phyloP scores from a whole-genome alignment of 1,140 invertebrate genomes.

The Elymnias hypermnestra region DNA sequence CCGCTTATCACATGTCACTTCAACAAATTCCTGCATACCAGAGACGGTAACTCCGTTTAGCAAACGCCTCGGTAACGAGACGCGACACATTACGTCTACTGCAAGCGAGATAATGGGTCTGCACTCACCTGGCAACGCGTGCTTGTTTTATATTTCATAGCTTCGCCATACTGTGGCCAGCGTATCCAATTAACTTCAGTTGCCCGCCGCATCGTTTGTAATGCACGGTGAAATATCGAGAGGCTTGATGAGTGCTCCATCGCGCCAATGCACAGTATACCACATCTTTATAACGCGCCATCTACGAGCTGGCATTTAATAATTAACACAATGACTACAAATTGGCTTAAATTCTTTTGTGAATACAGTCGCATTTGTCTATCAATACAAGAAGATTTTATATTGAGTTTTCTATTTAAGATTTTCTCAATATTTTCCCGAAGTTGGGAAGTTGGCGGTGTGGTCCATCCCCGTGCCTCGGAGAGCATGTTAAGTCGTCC shows the following conservation, averaged over 20 bases:
- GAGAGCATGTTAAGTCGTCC: too few species aligned
- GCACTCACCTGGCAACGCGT: conserved; percentile 47
- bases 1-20: conserved; percentile 46
- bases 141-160: conserved; percentile 65
- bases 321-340: too few species aligned
- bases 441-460: too few species aligned
- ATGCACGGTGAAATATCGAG: conserved; percentile 60
- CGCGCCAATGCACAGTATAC: conserved; percentile 9
- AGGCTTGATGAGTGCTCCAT: conserved; percentile 44
- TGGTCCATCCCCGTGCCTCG: too few species aligned
- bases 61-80: conserved; percentile 43
- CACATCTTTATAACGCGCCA: neutral
- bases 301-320: neutral
- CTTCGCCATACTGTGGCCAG: conserved; percentile 42
- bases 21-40: conserved; percentile 31
- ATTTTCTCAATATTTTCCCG: too few species aligned
- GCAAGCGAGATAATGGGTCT: conserved; percentile 41
- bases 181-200: conserved; percentile 69
- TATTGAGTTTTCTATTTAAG: too few species aligned
- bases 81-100: conserved; percentile 41
- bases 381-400: too few species aligned
- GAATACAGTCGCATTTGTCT: too few species aligned
- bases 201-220: conserved; percentile 53
- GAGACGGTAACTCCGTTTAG: conserved; percentile 31
- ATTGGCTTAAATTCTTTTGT: too few species aligned